These are phyloP conservation scores for Anastrepha obliqua DNA, from an alignment of 1,140 invertebrate species.

Conservation along the genomic window DNA sequence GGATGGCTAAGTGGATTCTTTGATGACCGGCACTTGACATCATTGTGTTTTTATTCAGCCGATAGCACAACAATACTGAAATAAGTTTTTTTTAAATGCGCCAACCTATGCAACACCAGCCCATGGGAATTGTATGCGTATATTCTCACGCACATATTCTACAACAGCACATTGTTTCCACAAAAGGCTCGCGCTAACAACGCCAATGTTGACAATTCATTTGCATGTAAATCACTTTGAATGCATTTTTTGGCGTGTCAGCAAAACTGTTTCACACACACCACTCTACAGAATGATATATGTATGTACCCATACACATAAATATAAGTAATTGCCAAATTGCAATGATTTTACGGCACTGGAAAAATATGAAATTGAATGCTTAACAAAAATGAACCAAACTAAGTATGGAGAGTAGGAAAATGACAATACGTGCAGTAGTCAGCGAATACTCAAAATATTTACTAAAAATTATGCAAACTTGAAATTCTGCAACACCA, in stretches of 20 bases:
- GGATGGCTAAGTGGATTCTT: not conserved
- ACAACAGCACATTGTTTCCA: not conserved
- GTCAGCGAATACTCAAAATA: not conserved
- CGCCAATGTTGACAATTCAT: conserved; percentile 72
- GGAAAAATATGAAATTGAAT: conserved; percentile 38
- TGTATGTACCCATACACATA: not conserved
- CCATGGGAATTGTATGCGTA: too few relatives aligned
- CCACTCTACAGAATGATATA: not conserved
- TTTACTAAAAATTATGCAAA: not conserved
- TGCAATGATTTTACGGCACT: not conserved
- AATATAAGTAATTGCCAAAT: not conserved
- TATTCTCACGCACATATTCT: too few relatives aligned
- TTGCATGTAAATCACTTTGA: conserved; percentile 71
- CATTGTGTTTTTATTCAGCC: not conserved
- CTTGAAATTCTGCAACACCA: not conserved
- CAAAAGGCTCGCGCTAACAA: conserved; percentile 16
- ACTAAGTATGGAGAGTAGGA: not conserved
- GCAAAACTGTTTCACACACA: not conserved
- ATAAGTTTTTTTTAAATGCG: too few relatives aligned
- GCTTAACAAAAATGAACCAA: not conserved
- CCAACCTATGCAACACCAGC: too few relatives aligned
- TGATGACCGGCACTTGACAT: not conserved
- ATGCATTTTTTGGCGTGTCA: conserved; percentile 26
- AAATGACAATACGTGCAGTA: too few relatives aligned
- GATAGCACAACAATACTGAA: too few relatives aligned